A percentile compares a stretch with the other conserved stretches of the same genome.
These are phyloP conservation scores for Erebia palarica DNA, from an alignment of 2,888 invertebrate genomes.

Conservation along the genomic window DNA sequence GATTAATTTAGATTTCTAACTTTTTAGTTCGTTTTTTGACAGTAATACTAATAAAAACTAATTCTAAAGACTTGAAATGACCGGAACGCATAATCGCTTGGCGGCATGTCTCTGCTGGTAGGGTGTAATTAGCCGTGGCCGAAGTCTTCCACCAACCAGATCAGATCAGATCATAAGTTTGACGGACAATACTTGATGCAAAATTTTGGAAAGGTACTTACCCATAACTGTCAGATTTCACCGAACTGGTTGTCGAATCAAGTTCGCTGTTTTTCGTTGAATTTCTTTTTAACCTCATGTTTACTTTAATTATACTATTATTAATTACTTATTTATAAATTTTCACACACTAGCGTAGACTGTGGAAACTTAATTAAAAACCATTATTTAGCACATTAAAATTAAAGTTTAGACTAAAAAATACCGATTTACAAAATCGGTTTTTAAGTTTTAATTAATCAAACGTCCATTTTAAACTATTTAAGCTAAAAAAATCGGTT, in stretches of 20 bases:
- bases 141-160: no score
- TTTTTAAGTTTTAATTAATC: neutral
- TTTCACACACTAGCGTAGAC: neutral
- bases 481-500: neutral
- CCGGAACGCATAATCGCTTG: no score
- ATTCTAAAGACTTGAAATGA: no score
- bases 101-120: no score
- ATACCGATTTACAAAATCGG: neutral
- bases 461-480: neutral
- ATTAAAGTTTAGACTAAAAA: neutral
- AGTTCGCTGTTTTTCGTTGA: conserved; percentile 47
- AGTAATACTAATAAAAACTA: no score
- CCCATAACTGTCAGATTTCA: conserved; percentile 65
- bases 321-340: neutral
- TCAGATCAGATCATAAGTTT: no score
- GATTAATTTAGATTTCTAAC: no score
- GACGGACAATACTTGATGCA: no score
- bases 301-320: conserved; percentile 26
- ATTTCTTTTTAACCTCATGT: conserved; percentile 52
- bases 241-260: conserved; percentile 59
- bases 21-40: no score
- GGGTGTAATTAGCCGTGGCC: no score
- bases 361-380: neutral
- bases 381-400: neutral
- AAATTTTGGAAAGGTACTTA: conserved; percentile 46